phyloP scores from a whole-genome alignment of 2,113 vertebrate species.

The Lethenteron camtschaticum region DNA sequence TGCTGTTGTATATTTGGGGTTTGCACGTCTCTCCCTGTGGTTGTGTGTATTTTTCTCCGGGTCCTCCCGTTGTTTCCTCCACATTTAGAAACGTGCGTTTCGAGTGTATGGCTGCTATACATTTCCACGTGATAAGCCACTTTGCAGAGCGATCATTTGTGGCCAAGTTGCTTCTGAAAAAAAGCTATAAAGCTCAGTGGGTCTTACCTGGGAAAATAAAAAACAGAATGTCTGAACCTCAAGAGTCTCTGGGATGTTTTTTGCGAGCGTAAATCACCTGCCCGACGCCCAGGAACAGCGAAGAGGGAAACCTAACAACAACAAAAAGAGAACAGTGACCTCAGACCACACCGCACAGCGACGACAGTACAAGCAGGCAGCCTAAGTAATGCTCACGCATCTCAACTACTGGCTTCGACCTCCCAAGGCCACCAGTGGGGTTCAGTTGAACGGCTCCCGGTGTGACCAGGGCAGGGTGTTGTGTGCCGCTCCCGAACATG shows the following conservation, averaged over 20 bases:
- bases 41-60: neutral
- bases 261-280: slow-evolving; percentile 32
- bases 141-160: neutral
- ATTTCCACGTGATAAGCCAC: neutral
- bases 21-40: neutral
- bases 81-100: neutral
- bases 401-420: too few species aligned
- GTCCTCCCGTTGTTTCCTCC: neutral
- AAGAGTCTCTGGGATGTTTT: neutral
- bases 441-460: too few species aligned
- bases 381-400: too few species aligned
- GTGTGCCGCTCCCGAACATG: too few species aligned
- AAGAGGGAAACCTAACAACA: slow-evolving; percentile 59
- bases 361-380: too few species aligned
- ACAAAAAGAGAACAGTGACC: slow-evolving; percentile 1
- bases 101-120: neutral
- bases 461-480: too few species aligned
- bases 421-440: too few species aligned
- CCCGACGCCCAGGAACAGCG: slow-evolving; percentile 63
- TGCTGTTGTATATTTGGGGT: too few species aligned
- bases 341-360: too few species aligned
- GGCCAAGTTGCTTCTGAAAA: neutral
- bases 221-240: neutral
- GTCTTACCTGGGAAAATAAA: neutral
- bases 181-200: neutral